Conservation (phyloP, 2,797 vertebrate species). For the Carcharodon carcharias region DNA sequence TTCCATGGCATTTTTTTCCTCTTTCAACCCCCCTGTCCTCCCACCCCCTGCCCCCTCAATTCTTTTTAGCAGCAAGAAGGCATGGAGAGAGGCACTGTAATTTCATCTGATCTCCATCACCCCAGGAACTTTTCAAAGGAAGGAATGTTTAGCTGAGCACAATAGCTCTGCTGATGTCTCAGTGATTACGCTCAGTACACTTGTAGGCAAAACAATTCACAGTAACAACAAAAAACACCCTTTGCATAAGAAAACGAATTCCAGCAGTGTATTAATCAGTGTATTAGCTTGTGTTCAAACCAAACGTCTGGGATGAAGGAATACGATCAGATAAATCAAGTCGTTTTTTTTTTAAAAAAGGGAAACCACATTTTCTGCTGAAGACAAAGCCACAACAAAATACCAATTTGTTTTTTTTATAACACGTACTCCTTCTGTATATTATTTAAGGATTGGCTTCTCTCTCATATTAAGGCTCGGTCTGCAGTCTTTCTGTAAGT, state of each 20-base stretch:
- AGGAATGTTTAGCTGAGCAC: not conserved
- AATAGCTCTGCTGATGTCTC: not conserved
- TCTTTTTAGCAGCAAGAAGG: not conserved
- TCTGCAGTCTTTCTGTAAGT: not conserved
- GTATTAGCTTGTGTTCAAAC: not conserved
- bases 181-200: not conserved
- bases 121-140: not conserved
- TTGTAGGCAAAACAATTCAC: not conserved
- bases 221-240: not conserved
- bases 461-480: not conserved
- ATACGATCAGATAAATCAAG: not conserved
- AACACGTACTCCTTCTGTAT: not conserved
- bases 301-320: not conserved
- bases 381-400: not conserved
- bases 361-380: not conserved
- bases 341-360: not conserved
- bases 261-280: not conserved
- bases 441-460: not conserved
- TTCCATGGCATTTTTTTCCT: not conserved
- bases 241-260: not conserved
- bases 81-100: not conserved
- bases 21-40: not conserved
- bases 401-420: not conserved
- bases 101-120: conserved; percentile 7
- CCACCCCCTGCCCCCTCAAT: not conserved